These are phyloP conservation scores for Drosophila hawaiiensis DNA, from an alignment of 2,888 invertebrate species.

Conservation along the genomic window DNA sequence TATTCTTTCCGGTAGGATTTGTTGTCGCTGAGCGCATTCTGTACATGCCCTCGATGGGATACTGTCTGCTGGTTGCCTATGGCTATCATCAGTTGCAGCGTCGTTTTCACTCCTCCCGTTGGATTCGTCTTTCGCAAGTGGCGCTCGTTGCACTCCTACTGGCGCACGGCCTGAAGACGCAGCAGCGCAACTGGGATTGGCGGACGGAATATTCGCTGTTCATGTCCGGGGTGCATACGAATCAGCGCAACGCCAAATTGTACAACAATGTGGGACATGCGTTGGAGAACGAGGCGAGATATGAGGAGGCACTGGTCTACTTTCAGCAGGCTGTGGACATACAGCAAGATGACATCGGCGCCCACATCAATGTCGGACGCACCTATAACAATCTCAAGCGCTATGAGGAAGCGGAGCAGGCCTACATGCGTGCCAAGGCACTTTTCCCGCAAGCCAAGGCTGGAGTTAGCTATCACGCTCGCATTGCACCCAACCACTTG, in stretches of 20 bases:
- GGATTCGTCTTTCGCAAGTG: constrained; percentile 45
- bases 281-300: constrained; percentile 90
- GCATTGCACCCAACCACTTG: constrained; percentile 97
- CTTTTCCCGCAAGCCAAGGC: constrained; percentile 95
- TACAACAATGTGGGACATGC: constrained; percentile 99
- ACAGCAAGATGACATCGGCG: constrained; percentile 97
- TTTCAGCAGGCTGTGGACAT: constrained; percentile 97
- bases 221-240: constrained; percentile 93
- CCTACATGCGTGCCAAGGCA: constrained; percentile 95
- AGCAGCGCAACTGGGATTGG: constrained; percentile 96
- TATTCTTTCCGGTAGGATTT: constrained; percentile 99
- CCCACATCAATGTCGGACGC: constrained; percentile 98
- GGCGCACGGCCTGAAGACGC: constrained; percentile 94
- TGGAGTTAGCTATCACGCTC: constrained; percentile 97
- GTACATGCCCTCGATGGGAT: constrained; percentile 99
- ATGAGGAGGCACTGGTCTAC: constrained; percentile 93
- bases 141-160: constrained; percentile 88
- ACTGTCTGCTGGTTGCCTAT: constrained; percentile 95
- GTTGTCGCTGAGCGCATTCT: constrained; percentile 98
- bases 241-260: constrained; percentile 96
- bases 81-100: constrained; percentile 90
- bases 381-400: constrained; percentile 96
- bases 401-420: constrained; percentile 95
- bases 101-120: constrained; percentile 4
- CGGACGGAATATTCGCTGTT: constrained; percentile 96